Conservation (phyloP, 2,888 invertebrate genomes). For the Cynaeus angustus region DNA sequence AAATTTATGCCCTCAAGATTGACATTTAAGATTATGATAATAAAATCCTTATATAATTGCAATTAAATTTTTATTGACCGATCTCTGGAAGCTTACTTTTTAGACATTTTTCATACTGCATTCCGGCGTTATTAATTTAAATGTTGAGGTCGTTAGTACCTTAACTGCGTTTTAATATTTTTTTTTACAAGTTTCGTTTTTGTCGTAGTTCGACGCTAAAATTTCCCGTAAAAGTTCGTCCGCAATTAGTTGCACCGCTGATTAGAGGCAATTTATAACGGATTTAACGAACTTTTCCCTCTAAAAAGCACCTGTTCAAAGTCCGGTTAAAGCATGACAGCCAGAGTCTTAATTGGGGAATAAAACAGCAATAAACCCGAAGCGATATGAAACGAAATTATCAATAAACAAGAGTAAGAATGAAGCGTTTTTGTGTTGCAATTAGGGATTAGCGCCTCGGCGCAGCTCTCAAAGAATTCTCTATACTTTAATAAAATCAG, state of each 20-base stretch:
- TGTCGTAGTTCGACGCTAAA: conserved; percentile 1
- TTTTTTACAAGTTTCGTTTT: conserved; percentile 11
- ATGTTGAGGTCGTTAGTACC: neutral
- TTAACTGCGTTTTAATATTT: too few relatives aligned
- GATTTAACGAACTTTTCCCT: conserved; percentile 40
- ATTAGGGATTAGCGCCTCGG: neutral
- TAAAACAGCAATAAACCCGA: conserved; percentile 16
- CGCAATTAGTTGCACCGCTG: conserved; percentile 10
- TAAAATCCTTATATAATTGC: neutral
- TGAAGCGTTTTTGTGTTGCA: neutral
- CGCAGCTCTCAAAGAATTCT: neutral
- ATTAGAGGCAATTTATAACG: conserved; percentile 20
- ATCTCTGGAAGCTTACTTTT: neutral
- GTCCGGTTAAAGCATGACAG: neutral
- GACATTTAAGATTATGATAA: neutral
- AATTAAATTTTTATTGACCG: conserved; percentile 1
- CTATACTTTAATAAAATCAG: conserved; percentile 39
- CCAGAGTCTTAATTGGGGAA: conserved; percentile 13
- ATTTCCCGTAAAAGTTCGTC: conserved; percentile 1
- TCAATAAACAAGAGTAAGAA: conserved; percentile 8
- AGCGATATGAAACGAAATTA: conserved; percentile 12
- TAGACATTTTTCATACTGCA: neutral
- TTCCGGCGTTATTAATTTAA: neutral
- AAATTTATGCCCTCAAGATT: neutral
- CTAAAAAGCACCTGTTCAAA: conserved; percentile 39